A percentile compares a stretch with the other conserved stretches of the same genome.
These are phyloP conservation scores for Muraenolepis orangiensis DNA, from an alignment of 2,797 vertebrate species.

Conservation along the genomic window DNA sequence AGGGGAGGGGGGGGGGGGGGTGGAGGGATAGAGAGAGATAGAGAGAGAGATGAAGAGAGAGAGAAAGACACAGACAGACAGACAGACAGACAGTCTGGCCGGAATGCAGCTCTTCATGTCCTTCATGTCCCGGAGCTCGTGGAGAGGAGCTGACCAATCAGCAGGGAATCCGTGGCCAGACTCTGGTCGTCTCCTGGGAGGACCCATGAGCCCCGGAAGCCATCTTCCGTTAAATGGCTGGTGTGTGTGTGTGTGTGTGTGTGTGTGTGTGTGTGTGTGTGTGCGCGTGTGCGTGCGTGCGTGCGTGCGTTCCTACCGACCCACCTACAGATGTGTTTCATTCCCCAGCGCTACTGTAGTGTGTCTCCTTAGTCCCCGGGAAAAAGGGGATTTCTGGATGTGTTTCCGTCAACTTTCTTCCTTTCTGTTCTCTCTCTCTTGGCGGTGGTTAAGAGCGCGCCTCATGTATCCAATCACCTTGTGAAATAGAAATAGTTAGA, in stretches of 20 bases:
- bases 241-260: no score
- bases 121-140: neutral
- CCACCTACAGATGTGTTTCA: neutral
- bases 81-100: no score
- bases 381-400: neutral
- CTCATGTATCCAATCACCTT: neutral
- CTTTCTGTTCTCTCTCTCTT: slow-evolving; percentile 67
- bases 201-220: neutral
- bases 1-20: slow-evolving; percentile 33
- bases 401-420: slow-evolving; percentile 60
- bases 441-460: neutral
- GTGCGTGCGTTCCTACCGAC: slow-evolving; percentile 21
- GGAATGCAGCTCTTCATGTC: neutral
- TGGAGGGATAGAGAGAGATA: no score
- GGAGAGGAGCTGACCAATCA: neutral
- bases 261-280: no score
- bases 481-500: neutral
- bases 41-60: no score
- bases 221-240: neutral
- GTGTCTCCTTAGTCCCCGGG: neutral
- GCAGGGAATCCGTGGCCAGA: neutral
- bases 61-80: no score
- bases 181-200: neutral
- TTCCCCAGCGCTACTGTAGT: neutral
- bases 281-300: slow-evolving; percentile 39